Percentiles rank a stretch among this genome's conserved stretches.
These are phyloP conservation scores for Stenchaetothrips biformis DNA, from an alignment of 2,888 invertebrate species.

Conservation along the genomic window DNA sequence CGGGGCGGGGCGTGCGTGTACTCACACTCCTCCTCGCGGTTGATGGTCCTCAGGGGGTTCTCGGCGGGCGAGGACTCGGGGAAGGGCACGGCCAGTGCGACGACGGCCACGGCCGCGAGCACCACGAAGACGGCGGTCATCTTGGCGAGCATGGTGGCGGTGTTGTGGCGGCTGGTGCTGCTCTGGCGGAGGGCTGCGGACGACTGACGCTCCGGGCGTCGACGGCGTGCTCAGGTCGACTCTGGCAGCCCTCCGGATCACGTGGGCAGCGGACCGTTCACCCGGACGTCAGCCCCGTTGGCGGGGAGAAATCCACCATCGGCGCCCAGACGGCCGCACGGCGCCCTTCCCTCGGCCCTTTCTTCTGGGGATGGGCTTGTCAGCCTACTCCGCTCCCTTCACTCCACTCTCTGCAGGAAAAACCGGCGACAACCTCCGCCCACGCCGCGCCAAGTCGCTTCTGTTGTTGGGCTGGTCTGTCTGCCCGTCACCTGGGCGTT, in stretches of 20 bases:
- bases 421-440: too few relatives aligned
- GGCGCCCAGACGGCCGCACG: background rate
- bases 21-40: background rate
- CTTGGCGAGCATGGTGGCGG: background rate
- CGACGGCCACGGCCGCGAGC: background rate
- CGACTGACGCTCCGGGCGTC: background rate
- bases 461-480: too few relatives aligned
- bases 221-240: background rate
- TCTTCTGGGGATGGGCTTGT: too few relatives aligned
- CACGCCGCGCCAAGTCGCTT: too few relatives aligned
- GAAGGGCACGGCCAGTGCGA: conserved; percentile 5
- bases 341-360: background rate
- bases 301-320: background rate
- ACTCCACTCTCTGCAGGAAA: too few relatives aligned
- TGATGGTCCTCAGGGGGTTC: background rate
- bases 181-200: background rate
- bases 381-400: too few relatives aligned
- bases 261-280: background rate
- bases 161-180: background rate
- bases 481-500: too few relatives aligned
- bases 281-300: too few relatives aligned
- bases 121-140: background rate
- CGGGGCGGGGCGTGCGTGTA: too few relatives aligned
- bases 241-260: too few relatives aligned
- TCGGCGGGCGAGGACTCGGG: conserved; percentile 4